Percentiles rank a stretch among this genome's conserved stretches.
Evolutionary conservation across 2,797 vertebrate species (phyloP).

Genomic region (Epinephelus malabaricus): DNA sequence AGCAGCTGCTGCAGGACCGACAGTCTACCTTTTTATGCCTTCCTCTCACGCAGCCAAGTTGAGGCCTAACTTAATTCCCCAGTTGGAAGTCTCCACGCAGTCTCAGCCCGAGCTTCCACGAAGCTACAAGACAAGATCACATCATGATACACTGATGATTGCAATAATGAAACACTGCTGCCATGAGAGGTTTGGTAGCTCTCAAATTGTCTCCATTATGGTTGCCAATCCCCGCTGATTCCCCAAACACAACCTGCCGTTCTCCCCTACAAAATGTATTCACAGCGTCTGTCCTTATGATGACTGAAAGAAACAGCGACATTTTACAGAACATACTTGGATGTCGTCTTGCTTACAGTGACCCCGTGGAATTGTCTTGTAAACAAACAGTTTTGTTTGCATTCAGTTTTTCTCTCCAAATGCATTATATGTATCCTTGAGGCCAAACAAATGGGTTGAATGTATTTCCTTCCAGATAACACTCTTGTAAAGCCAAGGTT

Average conservation of each 20-base stretch:
- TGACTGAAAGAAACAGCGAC: slow-evolving; percentile 23
- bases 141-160: slow-evolving; percentile 62
- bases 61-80: slow-evolving; percentile 58
- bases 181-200: slow-evolving; percentile 51
- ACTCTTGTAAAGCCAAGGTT: neutral
- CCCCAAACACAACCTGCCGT: slow-evolving; percentile 42
- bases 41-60: slow-evolving; percentile 38
- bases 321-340: slow-evolving; percentile 20
- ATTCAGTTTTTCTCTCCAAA: neutral
- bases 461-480: neutral
- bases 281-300: slow-evolving; percentile 36
- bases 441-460: neutral
- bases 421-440: neutral
- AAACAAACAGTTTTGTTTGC: slow-evolving; percentile 18
- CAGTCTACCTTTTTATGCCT: slow-evolving; percentile 28
- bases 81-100: slow-evolving; percentile 37
- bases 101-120: slow-evolving; percentile 32
- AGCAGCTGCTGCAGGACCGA: slow-evolving; percentile 9
- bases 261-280: slow-evolving; percentile 33
- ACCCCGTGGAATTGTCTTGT: slow-evolving; percentile 4
- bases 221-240: slow-evolving; percentile 56
- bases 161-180: slow-evolving; percentile 66
- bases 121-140: slow-evolving; percentile 54
- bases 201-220: slow-evolving; percentile 64
- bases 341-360: slow-evolving; percentile 19